Evolutionary conservation across 2,888 invertebrate species (phyloP), one percentile per base, ranked within the genome.

Genomic region (Pandemis cinnamomeana): DNA sequence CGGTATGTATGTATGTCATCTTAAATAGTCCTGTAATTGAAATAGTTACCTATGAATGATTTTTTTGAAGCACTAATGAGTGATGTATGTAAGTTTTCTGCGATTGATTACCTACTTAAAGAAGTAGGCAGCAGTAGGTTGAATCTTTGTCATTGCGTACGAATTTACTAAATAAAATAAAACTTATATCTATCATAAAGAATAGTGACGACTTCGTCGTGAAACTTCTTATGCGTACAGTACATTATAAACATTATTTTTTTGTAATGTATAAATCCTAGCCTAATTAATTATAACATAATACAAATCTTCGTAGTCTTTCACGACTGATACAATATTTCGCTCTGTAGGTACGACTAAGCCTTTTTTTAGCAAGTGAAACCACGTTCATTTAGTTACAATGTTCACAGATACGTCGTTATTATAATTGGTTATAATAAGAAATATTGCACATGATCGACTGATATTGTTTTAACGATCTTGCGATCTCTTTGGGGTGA

Each of bases 401-500:
- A 20, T 20, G 1, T 20, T 20, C 20, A 20, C 0, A 15, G 15
- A 53, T 51, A 51, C 15, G n/a, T 48, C 20, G 27, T 64, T 46
- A 48, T 63, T 46, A 41, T 20, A 67, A 11, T 72, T 44, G 13
- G 27, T 72, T 72, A 71, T 62, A 53, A 46, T 48, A 60, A 63
- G 53, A 20, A 69, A 69, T 73, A 73, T 73, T 73, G 73, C 73
- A 73, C 73, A 70, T 41, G 42, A 41, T 68, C 58, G 46, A 61
- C 10, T 58, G 48, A 51, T n/a, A 58, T 58, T 60, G 58, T 60
- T 58, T 36, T 41, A 84, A 86, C 82, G 85, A 83, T 79, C 83
- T 81, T 87, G 88, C 85, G 83, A 61, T 67, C 46, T 53, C 53
- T 83, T 79, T 77, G 78, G 81, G 81, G 79, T 36, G 27, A 75